Conservation (phyloP, 2,888 invertebrate species). For the Liodrosophila aerea region DNA sequence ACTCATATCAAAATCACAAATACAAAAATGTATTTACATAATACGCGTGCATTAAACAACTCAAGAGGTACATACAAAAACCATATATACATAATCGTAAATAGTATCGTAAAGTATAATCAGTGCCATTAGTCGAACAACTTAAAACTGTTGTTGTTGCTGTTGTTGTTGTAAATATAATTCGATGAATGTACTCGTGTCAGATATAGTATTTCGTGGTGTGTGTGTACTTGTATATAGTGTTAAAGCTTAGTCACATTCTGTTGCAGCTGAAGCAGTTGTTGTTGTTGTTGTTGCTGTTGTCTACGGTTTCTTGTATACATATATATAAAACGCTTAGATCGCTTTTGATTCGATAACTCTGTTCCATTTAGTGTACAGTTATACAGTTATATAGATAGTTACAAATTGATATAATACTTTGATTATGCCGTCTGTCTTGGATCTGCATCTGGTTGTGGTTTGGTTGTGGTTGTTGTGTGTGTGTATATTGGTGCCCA, state of each 20-base stretch:
- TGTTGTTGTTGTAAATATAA: constrained; percentile 17
- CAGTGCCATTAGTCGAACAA: constrained; percentile 64
- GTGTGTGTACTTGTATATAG: constrained; percentile 16
- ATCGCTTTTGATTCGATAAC: constrained; percentile 51
- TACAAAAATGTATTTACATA: constrained; percentile 60
- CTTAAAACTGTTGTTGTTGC: constrained; percentile 66
- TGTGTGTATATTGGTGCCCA: constrained; percentile 75
- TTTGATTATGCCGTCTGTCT: constrained; percentile 33
- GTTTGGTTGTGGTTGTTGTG: constrained; percentile 21
- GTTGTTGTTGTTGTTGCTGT: constrained; percentile 51
- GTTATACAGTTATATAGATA: constrained; percentile 53
- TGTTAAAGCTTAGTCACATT: constrained; percentile 47
- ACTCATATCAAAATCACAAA: constrained; percentile 70
- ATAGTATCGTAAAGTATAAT: constrained; percentile 53
- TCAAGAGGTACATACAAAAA: constrained; percentile 56
- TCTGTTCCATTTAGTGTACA: constrained; percentile 22
- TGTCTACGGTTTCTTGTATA: constrained; percentile 62
- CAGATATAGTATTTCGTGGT: constrained; percentile 1
- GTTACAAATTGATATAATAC: constrained; percentile 62
- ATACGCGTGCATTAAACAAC: constrained; percentile 55
- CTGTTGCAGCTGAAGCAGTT: constrained; percentile 56
- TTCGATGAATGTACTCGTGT: constrained; percentile 2
- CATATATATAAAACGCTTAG: constrained; percentile 63
- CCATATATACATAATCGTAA: background rate
- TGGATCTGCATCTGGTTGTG: constrained; percentile 18